phyloP scores from a whole-genome alignment of 2,113 vertebrate genomes.

The Saccopteryx leptura region DNA sequence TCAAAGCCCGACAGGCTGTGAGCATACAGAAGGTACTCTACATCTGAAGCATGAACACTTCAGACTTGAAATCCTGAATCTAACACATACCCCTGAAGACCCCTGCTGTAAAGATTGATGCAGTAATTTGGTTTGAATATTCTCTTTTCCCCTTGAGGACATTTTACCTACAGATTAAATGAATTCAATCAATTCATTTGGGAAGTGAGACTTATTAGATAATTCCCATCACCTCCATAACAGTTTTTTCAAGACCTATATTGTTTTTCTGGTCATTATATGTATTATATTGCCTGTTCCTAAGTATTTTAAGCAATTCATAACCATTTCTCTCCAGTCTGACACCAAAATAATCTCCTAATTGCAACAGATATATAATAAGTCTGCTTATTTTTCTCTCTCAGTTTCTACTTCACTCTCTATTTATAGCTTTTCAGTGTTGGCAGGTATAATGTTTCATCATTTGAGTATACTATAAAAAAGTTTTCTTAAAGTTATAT shows the following conservation, averaged over 20 bases:
- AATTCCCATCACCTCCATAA: constrained; percentile 42
- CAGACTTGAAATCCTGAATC: not conserved
- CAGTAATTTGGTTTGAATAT: not conserved
- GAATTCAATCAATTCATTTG: constrained; percentile 38
- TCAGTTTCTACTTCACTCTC: constrained; percentile 69
- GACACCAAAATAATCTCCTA: constrained; percentile 70
- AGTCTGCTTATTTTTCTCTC: constrained; percentile 68
- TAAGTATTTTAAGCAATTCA: constrained; percentile 61
- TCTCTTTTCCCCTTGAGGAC: not conserved
- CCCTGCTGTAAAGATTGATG: not conserved
- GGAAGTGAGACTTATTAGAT: not conserved
- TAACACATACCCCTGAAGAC: not conserved
- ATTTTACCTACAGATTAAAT: constrained; percentile 12
- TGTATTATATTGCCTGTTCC: constrained; percentile 23
- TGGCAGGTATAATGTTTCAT: constrained; percentile 80
- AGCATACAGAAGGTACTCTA: not conserved
- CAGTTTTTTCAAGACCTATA: constrained; percentile 39
- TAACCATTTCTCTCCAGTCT: constrained; percentile 64
- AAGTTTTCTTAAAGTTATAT: constrained; percentile 44
- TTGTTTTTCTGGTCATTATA: constrained; percentile 37
- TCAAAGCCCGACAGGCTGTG: not conserved
- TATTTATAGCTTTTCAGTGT: constrained; percentile 79
- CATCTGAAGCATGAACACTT: not conserved
- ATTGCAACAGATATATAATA: constrained; percentile 71
- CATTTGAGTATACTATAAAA: constrained; percentile 73